Evolutionary conservation across 2,113 vertebrate genomes (phyloP).

Genomic region (Hippolais icterina): DNA sequence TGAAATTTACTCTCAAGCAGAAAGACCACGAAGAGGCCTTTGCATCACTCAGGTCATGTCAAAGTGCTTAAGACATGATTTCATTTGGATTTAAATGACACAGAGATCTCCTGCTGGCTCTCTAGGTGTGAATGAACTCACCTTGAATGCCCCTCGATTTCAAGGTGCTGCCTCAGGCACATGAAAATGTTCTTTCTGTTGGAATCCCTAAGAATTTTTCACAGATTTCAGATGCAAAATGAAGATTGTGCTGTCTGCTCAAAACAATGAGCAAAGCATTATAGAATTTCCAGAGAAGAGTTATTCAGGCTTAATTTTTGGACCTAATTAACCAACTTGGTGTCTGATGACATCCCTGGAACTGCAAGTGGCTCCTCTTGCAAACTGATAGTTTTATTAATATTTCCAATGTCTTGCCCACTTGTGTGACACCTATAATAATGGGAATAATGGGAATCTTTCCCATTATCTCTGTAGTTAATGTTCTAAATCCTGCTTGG

Average conservation of each 20-base stretch:
- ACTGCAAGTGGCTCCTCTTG: not conserved
- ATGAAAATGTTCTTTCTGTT: not conserved
- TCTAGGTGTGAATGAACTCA: not conserved
- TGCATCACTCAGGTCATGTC: not conserved
- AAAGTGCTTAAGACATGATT: not conserved
- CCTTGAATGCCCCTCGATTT: accelerated
- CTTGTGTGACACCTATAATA: not conserved
- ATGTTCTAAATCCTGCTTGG: not conserved
- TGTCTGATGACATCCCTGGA: not conserved
- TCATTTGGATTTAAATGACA: not conserved
- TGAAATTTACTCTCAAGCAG: not conserved
- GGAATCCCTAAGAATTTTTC: not conserved
- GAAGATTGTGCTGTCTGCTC: not conserved
- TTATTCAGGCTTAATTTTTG: not conserved
- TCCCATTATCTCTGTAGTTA: not conserved
- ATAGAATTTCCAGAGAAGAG: not conserved
- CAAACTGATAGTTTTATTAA: not conserved
- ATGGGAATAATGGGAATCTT: not conserved
- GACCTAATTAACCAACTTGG: not conserved
- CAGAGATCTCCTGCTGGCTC: not conserved
- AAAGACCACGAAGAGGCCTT: not conserved
- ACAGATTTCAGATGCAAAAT: not conserved
- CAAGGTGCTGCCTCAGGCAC: not conserved
- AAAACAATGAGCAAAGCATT: not conserved
- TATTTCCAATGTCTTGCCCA: not conserved